Evolutionary conservation across 2,797 vertebrate species (phyloP).

Genomic region (Bovichtus diacanthus): DNA sequence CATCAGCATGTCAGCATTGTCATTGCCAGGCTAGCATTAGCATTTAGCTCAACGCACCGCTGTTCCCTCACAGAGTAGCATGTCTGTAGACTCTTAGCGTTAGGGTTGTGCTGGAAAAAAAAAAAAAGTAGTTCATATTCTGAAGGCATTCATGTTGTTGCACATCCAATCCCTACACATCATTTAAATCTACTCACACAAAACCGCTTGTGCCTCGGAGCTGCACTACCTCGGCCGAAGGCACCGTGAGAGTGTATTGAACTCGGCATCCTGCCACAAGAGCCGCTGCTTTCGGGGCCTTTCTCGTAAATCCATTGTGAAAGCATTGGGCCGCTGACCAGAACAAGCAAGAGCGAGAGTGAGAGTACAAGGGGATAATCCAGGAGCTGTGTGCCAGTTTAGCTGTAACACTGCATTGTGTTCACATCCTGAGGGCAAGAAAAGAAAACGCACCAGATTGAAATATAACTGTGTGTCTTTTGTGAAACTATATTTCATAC

Average conservation of each 20-base stretch:
- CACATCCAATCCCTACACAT: not conserved
- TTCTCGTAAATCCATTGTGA: conserved; percentile 64
- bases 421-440: conserved; percentile 21
- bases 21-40: no score
- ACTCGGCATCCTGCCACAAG: conserved; percentile 52
- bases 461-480: not conserved
- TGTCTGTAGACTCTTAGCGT: not conserved
- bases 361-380: conserved; percentile 40
- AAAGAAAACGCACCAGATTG: conserved; percentile 24
- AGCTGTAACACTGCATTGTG: conserved; percentile 4
- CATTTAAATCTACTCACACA: conserved; percentile 32
- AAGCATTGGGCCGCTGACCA: conserved; percentile 53
- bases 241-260: conserved; percentile 31
- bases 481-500: conserved; percentile 12
- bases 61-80: no score
- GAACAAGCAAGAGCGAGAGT: conserved; percentile 33
- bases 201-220: conserved; percentile 14
- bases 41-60: no score
- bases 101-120: no score
- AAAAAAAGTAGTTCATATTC: not conserved
- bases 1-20: no score
- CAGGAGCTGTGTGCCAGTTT: conserved; percentile 8
- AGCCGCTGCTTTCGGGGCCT: conserved; percentile 41
- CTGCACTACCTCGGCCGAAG: conserved; percentile 22
- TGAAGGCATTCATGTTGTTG: not conserved